These are phyloP conservation scores for Leucania comma DNA, from an alignment of 2,888 invertebrate genomes.

Conservation along the genomic window DNA sequence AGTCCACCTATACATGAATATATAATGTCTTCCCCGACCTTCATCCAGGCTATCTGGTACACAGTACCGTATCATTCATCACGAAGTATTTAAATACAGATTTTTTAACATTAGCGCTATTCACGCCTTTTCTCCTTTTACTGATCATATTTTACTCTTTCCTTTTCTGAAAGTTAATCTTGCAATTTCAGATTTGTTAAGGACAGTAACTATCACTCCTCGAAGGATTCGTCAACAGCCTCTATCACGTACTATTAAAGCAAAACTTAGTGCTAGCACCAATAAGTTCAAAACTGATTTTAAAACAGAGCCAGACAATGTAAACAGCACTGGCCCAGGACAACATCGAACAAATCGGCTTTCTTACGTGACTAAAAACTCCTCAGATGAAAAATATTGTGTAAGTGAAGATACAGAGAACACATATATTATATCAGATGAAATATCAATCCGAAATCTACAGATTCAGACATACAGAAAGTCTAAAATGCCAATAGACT, in stretches of 20 bases:
- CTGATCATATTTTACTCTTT: not conserved
- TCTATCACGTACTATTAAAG: not conserved
- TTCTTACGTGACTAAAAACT: not conserved
- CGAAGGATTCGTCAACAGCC: not conserved
- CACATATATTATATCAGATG: not conserved
- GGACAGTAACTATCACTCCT: not conserved
- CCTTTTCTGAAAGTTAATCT: not conserved
- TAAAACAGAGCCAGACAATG: not conserved
- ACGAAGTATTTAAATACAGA: too few species aligned
- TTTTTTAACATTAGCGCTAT: not conserved
- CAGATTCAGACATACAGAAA: not conserved
- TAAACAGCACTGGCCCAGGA: not conserved
- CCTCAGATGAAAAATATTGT: not conserved
- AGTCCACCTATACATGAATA: too few species aligned
- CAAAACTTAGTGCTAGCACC: not conserved
- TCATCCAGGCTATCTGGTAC: too few species aligned
- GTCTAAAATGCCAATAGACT: not conserved
- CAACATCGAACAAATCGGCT: not conserved
- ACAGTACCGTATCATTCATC: too few species aligned
- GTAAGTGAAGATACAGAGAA: not conserved
- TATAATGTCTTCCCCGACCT: too few species aligned
- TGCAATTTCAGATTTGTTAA: conserved; percentile 12
- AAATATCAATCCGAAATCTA: not conserved
- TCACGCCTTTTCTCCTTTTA: not conserved
- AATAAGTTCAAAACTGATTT: not conserved